These are phyloP conservation scores for Psilopsiagon aymara DNA, from an alignment of 2,113 vertebrate species.

Conservation along the genomic window DNA sequence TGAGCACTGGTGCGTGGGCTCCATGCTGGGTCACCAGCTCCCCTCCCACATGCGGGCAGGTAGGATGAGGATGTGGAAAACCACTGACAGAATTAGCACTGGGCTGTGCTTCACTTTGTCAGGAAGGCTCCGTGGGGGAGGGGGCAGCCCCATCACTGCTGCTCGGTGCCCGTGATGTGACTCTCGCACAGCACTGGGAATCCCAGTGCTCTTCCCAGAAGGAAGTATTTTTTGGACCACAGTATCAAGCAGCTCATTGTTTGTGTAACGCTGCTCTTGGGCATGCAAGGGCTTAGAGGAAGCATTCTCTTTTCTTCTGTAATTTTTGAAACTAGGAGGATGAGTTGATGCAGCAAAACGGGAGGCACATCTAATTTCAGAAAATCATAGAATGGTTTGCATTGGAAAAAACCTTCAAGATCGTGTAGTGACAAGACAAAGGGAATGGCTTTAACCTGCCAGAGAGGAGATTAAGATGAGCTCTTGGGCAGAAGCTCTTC, in stretches of 20 bases:
- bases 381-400: background rate
- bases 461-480: background rate
- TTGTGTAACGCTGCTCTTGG: accelerated
- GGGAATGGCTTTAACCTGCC: background rate
- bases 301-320: background rate
- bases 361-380: background rate
- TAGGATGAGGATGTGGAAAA: constrained; percentile 18
- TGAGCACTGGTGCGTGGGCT: accelerated
- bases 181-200: accelerated
- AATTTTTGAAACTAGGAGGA: background rate
- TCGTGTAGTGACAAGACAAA: background rate
- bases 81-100: background rate
- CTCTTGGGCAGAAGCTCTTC: background rate
- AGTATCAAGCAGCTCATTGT: accelerated
- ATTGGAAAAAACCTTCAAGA: background rate
- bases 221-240: accelerated
- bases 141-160: accelerated
- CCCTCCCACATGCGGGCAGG: background rate
- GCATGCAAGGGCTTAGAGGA: background rate
- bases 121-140: background rate
- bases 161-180: accelerated
- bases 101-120: accelerated
- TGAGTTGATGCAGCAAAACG: too few relatives aligned
- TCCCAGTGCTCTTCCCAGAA: background rate
- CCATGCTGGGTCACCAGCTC: background rate